Base-by-base conservation (phyloP, 2,797 vertebrate species). In the Sphenopsis melanotis region DNA sequence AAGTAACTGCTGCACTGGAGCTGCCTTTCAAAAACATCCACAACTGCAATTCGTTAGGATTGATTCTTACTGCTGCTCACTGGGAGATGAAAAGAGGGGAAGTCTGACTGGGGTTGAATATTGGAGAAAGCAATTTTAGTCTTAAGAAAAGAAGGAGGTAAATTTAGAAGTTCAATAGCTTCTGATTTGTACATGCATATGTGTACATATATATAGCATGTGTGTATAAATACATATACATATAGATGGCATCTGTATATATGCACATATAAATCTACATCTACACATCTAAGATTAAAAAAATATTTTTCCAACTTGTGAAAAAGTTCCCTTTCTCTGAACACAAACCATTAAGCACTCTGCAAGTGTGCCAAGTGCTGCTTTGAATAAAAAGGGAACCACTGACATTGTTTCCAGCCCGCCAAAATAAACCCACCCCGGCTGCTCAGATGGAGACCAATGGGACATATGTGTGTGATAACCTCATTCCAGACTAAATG, bases 311-410 rank as follows among this genome's bases (percentile, higher is more conserved):
- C 63, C 17, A 87, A 93, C 78, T 42, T 74, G 8, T 60, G 87
- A 91, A 21, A 22, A 81, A 79, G 56, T 71, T 90, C 64, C 55
- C 94, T 94, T 89, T 75, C 56, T 89, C 60, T 80, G 47, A 95
- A 95, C 94, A 94, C 50, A 95, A 95, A 81, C 20, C 50, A 87
- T 71, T 93, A 88, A 84, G 42, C 55, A 76, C 15, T 80, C 70
- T 84, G 42, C 69, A 86, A 96, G 57, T 60, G 19, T 76, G 82
- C 80, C 85, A 92, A 83, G 61, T 63, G 47, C 83, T 95, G 81
- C 75, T 92, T 92, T 93, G 63, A 95, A 92, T 94, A 94, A 94
- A 92, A 95, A 79, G 24, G 30, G 29, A 83, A 96, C 81, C 70
- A 91, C 75, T 92, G 53, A 88, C 83, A 88, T 94, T 92, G 81